phyloP scores from a whole-genome alignment of 1,140 invertebrate species.

The Danaus plexippus region DNA sequence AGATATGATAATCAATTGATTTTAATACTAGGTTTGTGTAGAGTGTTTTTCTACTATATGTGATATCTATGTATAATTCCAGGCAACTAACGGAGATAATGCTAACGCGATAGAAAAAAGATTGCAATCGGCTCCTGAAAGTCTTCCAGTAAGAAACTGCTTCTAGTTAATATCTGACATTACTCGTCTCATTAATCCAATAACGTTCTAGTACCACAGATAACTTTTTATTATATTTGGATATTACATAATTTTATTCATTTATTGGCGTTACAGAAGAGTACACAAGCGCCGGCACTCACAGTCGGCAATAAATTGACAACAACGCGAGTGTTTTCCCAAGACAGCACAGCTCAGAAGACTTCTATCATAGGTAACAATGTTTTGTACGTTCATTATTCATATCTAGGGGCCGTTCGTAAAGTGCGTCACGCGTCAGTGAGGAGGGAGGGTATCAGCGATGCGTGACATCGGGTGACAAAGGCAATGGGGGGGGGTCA shows the following conservation, averaged over 20 bases:
- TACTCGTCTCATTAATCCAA: neutral
- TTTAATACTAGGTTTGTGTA: neutral
- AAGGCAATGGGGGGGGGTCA: too few species aligned
- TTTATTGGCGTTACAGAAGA: constrained; percentile 41
- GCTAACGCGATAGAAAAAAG: constrained; percentile 29
- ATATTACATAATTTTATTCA: constrained; percentile 11
- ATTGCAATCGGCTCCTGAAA: constrained; percentile 39
- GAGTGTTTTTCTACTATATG: neutral
- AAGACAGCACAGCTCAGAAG: constrained; percentile 21
- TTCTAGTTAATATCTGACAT: neutral
- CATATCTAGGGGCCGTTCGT: too few species aligned
- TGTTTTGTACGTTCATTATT: constrained; percentile 2
- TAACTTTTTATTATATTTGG: neutral
- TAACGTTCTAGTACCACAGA: neutral
- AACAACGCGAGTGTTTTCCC: constrained; percentile 20
- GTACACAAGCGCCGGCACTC: constrained; percentile 26
- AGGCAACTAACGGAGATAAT: constrained; percentile 25
- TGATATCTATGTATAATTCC: neutral
- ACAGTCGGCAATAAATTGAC: constrained; percentile 35
- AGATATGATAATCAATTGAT: neutral
- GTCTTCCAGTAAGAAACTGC: constrained; percentile 38
- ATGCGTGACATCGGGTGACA: too few species aligned
- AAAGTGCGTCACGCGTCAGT: too few species aligned
- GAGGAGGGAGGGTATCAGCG: too few species aligned
- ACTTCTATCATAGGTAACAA: constrained; percentile 45